Evolutionary conservation across 1,140 invertebrate species (phyloP), one percentile per base, ranked within the genome.

Genomic region (Cyclargus thomasi): DNA sequence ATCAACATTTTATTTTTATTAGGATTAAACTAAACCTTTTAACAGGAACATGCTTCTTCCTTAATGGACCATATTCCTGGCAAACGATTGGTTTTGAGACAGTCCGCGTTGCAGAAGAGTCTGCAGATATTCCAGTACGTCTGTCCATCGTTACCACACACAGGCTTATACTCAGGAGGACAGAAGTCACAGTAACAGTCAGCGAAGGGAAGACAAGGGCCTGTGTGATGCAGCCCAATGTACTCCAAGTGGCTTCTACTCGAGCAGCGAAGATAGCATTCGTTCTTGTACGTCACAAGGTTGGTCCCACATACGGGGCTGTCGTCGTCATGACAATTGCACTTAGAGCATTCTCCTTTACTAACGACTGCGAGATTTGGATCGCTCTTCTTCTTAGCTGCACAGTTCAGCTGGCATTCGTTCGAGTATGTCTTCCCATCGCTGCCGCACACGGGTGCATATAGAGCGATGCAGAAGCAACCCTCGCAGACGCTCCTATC

Each of bases 261-360:
- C 1, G 29, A 67, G 57, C 75, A 75, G 22, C 71, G 53, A 23
- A 79, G 62, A n/a, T 68, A 55, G 36, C 75, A 79, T 10, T 64
- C 39, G 64, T 70, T 79, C 5, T 35, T 14, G 57, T 79, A 79
- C 1, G 73, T 78, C n/a, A 23, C 70, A 0, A 67, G 62, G 62
- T 81, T 72, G 0, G 72, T 75, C 1, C 94, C 94, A 76, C 95
- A 95, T n/a, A 95, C 92, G 14, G 95, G 95, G 79, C 91, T 92
- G 67, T 93, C 93, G 65, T 93, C 88, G 0, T 81, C 70, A 1
- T 93, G 63, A 18, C 79, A 78, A 64, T 67, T 67, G 39, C 75
- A 77, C n/a, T 53, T 20, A 4, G 67, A 39, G 62, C 79, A 80
- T 53, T 66, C 36, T 0, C 74, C 74, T 29, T 66, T 67, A 8